Conservation (phyloP, 2,797 vertebrate species). For the Perodicticus potto region DNA sequence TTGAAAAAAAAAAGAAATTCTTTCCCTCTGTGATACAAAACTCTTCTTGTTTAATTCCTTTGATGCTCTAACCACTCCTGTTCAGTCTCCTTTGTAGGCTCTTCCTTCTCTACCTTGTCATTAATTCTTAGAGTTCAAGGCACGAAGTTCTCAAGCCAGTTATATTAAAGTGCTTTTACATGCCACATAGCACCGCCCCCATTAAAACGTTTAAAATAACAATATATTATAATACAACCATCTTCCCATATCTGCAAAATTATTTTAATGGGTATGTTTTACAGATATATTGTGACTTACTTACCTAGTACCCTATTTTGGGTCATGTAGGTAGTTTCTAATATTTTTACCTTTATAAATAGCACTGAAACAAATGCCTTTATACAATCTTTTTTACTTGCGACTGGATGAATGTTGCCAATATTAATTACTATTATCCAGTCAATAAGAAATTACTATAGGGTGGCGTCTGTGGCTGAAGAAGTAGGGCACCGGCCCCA, state of each 20-base stretch:
- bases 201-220: constrained; percentile 2
- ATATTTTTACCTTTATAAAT: constrained; percentile 37
- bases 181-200: not conserved
- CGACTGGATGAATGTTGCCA: not conserved
- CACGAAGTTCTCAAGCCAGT: not conserved
- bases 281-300: not conserved
- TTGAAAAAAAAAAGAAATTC: not conserved
- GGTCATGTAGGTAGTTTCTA: not conserved
- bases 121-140: not conserved
- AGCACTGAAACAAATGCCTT: not conserved
- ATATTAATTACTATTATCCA: not conserved
- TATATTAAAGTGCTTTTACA: not conserved
- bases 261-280: not conserved
- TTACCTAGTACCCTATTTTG: not conserved
- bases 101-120: not conserved
- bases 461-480: too few relatives aligned
- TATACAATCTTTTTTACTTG: not conserved
- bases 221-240: constrained; percentile 9
- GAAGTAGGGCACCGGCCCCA: too few relatives aligned
- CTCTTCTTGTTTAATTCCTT: not conserved
- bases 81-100: not conserved
- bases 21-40: not conserved
- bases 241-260: not conserved
- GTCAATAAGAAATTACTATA: constrained; percentile 1
- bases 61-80: not conserved